These are phyloP conservation scores for Rhagonycha lutea DNA, from an alignment of 2,888 invertebrate genomes.

Conservation along the genomic window DNA sequence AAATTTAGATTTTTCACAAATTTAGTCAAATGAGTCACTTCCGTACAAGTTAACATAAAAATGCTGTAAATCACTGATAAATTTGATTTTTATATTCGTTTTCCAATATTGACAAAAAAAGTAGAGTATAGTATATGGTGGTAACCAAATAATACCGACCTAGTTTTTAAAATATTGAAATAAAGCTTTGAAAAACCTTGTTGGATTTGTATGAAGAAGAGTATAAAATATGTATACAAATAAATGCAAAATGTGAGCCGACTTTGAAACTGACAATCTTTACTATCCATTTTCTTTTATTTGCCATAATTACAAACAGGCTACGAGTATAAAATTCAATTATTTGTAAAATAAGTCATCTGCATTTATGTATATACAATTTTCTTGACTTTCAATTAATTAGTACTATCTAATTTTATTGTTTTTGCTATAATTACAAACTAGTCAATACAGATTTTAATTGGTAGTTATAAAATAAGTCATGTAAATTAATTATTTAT, in stretches of 20 bases:
- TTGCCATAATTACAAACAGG: not conserved
- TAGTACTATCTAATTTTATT: not conserved
- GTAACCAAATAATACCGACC: not conserved
- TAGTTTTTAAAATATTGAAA: not conserved
- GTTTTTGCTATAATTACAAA: no score
- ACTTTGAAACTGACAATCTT: not conserved
- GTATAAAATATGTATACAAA: not conserved
- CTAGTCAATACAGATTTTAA: no score
- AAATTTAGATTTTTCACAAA: not conserved
- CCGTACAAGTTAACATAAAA: not conserved
- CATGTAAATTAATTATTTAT: no score
- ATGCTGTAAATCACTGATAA: not conserved
- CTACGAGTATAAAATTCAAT: not conserved
- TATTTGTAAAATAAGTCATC: not conserved
- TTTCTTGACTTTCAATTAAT: not conserved
- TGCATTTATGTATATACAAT: not conserved
- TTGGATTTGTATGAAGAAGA: not conserved
- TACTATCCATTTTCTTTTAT: not conserved
- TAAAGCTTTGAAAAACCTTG: not conserved
- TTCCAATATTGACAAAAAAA: not conserved
- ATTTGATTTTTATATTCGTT: not conserved
- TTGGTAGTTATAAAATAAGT: no score
- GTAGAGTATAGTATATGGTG: no score
- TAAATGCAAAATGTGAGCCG: not conserved
- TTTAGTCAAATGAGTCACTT: not conserved